phyloP scores from a whole-genome alignment of 2,888 invertebrate species.

The Lacanobia oleracea region DNA sequence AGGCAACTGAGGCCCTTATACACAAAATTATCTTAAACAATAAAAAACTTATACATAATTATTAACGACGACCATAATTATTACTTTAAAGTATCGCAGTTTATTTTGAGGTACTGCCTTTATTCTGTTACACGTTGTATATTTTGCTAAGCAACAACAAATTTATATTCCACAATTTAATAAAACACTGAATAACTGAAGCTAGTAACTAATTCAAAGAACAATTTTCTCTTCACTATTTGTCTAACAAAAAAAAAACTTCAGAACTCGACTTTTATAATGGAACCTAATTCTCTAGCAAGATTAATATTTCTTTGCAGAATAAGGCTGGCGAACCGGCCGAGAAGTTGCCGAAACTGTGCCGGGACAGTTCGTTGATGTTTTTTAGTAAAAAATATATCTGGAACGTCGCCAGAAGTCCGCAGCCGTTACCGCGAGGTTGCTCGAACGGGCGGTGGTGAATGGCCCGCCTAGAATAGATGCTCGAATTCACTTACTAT shows the following conservation, averaged over 20 bases:
- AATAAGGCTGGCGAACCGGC: slow-evolving; percentile 57
- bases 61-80: too few species aligned
- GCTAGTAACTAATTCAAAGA: slow-evolving; percentile 10
- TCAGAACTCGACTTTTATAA: not conserved
- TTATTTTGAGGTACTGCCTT: too few species aligned
- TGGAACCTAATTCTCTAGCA: slow-evolving; percentile 23
- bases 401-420: slow-evolving; percentile 57
- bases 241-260: not conserved
- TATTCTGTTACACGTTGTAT: too few species aligned
- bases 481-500: slow-evolving; percentile 41
- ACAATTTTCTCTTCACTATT: slow-evolving; percentile 7
- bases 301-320: slow-evolving; percentile 46
- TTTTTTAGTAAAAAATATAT: slow-evolving; percentile 57
- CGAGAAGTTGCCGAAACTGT: slow-evolving; percentile 69
- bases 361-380: slow-evolving; percentile 55
- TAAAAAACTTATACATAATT: too few species aligned
- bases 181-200: not conserved
- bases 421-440: slow-evolving; percentile 32
- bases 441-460: slow-evolving; percentile 21
- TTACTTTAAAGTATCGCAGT: too few species aligned
- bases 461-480: slow-evolving; percentile 35
- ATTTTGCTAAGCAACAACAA: not conserved
- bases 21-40: too few species aligned
- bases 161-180: not conserved
- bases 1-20: too few species aligned